Conservation (phyloP, 2,113 vertebrate genomes). For the Aythya baeri region DNA sequence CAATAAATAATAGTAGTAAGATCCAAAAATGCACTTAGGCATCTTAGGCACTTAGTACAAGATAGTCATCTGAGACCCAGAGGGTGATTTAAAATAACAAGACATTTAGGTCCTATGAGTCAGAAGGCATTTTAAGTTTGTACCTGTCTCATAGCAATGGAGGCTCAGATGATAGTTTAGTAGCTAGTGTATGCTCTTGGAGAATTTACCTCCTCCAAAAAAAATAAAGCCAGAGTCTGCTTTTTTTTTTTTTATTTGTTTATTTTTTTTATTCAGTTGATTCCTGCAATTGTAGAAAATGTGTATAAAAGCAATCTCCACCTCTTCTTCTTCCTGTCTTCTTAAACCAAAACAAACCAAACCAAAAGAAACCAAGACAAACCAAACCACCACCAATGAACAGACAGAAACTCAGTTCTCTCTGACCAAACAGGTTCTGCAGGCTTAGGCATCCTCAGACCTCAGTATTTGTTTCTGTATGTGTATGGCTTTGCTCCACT, state of each 20-base stretch:
- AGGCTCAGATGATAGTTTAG: neutral
- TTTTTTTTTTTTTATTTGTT: no score
- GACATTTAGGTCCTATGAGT: neutral
- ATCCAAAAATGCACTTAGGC: conserved; percentile 51
- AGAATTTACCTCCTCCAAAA: neutral
- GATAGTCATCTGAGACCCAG: neutral
- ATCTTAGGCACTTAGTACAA: neutral
- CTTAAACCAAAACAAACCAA: neutral
- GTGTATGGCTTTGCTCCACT: neutral
- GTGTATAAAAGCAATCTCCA: neutral
- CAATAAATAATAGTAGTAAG: conserved; percentile 19
- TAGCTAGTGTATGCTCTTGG: neutral
- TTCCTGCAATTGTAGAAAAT: neutral
- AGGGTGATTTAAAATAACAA: neutral
- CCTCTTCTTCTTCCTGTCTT: neutral
- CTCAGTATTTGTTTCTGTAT: neutral
- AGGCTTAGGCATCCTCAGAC: neutral
- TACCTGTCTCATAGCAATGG: neutral
- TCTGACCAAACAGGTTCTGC: neutral
- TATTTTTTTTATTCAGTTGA: neutral
- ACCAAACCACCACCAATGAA: neutral
- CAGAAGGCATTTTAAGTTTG: neutral
- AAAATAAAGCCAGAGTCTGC: neutral
- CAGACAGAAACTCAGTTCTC: neutral
- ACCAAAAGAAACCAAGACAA: neutral